phyloP scores from a whole-genome alignment of 2,888 invertebrate species.

The Xestoiulus laeticollis region DNA sequence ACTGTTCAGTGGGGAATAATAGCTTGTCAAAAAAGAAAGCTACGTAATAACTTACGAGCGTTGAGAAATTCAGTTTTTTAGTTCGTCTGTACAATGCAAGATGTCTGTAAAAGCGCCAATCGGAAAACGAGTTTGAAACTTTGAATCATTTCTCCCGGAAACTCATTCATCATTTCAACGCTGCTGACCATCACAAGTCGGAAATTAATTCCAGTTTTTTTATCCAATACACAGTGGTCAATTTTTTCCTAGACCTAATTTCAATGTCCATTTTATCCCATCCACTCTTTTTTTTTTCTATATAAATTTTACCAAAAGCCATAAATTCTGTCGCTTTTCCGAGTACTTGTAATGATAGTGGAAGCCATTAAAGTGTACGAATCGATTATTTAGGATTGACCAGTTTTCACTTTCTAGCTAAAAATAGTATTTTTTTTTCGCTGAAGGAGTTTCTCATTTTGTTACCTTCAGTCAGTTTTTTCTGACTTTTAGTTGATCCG shows the following conservation, averaged over 20 bases:
- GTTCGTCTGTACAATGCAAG: background rate
- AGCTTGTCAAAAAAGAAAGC: slow-evolving; percentile 2
- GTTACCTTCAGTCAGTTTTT: background rate
- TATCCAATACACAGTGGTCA: background rate
- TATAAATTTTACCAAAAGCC: background rate
- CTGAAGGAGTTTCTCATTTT: background rate
- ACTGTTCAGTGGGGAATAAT: slow-evolving; percentile 18
- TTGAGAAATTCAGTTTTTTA: background rate
- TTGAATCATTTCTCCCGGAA: background rate
- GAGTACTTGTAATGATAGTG: background rate
- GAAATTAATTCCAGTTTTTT: slow-evolving; percentile 17
- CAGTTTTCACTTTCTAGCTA: background rate
- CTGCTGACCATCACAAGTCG: background rate
- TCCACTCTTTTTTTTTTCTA: background rate
- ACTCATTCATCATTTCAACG: slow-evolving; percentile 1
- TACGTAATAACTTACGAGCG: background rate
- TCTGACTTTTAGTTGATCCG: background rate
- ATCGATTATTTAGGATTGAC: background rate
- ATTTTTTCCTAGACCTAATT: background rate
- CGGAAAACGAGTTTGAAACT: background rate
- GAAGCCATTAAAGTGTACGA: background rate
- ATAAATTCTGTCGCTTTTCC: background rate
- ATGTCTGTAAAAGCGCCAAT: background rate
- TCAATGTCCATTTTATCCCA: background rate
- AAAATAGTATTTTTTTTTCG: slow-evolving; percentile 11